A percentile compares a stretch with the other conserved stretches of the same genome.
Conservation (phyloP, 2,888 invertebrate species). For the Melikaiella ostensackeni region DNA sequence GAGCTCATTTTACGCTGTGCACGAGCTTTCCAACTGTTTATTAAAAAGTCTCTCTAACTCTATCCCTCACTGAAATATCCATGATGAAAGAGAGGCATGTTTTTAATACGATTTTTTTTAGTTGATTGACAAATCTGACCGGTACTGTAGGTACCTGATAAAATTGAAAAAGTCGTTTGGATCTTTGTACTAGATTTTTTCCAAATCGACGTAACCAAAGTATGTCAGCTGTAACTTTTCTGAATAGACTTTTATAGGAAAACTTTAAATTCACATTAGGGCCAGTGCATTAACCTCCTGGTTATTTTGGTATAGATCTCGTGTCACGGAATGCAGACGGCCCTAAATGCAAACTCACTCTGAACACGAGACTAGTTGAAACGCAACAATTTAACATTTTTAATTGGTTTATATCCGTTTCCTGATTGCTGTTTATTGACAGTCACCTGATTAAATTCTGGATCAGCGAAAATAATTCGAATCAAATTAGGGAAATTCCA, state of each 20-base stretch:
- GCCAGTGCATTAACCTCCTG: slow-evolving; percentile 73
- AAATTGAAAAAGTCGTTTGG: too few species aligned
- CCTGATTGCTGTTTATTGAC: slow-evolving; percentile 1
- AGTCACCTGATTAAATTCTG: background rate
- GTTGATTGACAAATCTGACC: too few species aligned
- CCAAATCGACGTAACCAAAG: background rate
- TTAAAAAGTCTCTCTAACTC: too few species aligned
- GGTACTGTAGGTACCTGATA: too few species aligned
- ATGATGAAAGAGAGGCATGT: too few species aligned
- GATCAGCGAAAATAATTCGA: background rate
- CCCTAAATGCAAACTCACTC: slow-evolving; percentile 28
- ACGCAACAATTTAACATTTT: slow-evolving; percentile 9
- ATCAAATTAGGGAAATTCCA: background rate
- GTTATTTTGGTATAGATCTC: slow-evolving; percentile 72
- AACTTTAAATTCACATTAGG: slow-evolving; percentile 33
- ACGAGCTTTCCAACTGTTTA: too few species aligned
- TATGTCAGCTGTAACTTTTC: slow-evolving; percentile 26
- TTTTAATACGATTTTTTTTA: too few species aligned
- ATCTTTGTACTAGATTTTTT: background rate
- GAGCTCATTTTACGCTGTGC: too few species aligned
- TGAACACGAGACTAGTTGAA: slow-evolving; percentile 21
- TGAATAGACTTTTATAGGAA: slow-evolving; percentile 24
- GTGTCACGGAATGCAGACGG: slow-evolving; percentile 71
- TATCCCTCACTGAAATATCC: too few species aligned
- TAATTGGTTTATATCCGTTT: background rate